A percentile compares a stretch with the other conserved stretches of the same genome.
Conservation (phyloP, 2,113 vertebrate species). For the Psittacus erithacus region DNA sequence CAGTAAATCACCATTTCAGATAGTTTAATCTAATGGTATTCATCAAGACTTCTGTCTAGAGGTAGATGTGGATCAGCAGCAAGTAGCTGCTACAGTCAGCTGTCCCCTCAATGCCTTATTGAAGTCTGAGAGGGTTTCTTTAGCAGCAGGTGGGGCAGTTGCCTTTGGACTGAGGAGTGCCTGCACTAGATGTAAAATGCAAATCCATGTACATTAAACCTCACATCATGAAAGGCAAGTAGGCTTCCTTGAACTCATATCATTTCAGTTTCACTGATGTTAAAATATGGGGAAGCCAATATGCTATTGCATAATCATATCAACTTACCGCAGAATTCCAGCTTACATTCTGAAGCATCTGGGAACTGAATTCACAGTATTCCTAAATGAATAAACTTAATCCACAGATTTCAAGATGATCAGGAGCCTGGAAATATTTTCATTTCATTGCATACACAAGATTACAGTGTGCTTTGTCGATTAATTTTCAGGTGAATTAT, state of each 20-base stretch:
- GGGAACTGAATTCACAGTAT: neutral
- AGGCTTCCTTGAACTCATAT: neutral
- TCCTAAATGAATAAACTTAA: neutral
- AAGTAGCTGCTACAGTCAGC: neutral
- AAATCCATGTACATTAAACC: neutral
- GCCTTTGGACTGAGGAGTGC: neutral
- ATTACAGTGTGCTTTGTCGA: neutral
- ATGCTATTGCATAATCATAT: neutral
- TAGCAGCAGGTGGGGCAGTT: neutral
- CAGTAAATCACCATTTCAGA: neutral
- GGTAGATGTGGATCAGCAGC: neutral
- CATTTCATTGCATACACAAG: neutral
- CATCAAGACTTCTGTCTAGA: neutral
- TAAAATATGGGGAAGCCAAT: neutral
- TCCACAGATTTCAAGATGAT: neutral
- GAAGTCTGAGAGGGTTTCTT: neutral
- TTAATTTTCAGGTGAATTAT: neutral
- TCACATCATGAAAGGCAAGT: neutral
- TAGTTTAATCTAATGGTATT: neutral
- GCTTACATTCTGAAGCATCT: neutral
- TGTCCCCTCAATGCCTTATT: neutral
- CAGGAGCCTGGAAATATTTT: neutral
- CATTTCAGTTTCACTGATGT: neutral
- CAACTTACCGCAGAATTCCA: neutral
- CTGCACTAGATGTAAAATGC: neutral